Base-by-base conservation (phyloP, 2,888 invertebrate genomes). In the Actias luna region DNA sequence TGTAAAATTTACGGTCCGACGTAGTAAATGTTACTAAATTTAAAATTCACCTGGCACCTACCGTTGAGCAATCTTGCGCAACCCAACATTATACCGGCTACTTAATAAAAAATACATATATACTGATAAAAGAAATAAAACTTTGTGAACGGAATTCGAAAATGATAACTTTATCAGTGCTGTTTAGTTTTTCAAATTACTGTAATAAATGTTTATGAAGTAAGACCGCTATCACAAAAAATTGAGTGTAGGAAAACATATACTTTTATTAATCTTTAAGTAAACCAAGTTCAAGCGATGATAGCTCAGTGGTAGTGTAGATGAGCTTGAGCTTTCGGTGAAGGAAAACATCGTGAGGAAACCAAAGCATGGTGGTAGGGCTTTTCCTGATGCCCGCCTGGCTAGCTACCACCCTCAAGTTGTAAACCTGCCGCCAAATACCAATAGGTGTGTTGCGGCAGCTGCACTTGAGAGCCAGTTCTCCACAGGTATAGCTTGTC, bases 101-200 rank as follows among this genome's bases (percentile, higher is more conserved):
- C 42, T 42, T 42, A 42, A 39, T 39, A 39, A 39, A n/a, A 39
- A 36, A 42, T n/a, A n/a, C n/a, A n/a, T n/a, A 42, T 18, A 39
- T 39, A 42, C n/a, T 18, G 42, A 7, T 18, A n/a, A 42, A n/a
- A 18, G 33, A 42, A 42, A 42, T n/a, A 18, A 42, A 8, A 8
- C 18, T n/a, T 42, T 42, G n/a, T 8, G 5, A 42, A n/a, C 42
- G 18, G 18, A 42, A 8, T 18, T 18, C 0, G 18, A 42, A 42
- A 42, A 18, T 7, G 42, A 18, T 42, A 18, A 42, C 5, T 42
- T 18, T 42, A 42, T 5, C 42, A 42, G n/a, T 18, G 18, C 18
- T 42, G 18, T n/a, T 39, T 42, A n/a, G n/a, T n/a, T 42, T 42
- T 42, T 16, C 18, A 33, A 33, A 10, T 10, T 7, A 33, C 2